Conservation (phyloP, 1,140 invertebrate species). For the Calliopsis andreniformis region DNA sequence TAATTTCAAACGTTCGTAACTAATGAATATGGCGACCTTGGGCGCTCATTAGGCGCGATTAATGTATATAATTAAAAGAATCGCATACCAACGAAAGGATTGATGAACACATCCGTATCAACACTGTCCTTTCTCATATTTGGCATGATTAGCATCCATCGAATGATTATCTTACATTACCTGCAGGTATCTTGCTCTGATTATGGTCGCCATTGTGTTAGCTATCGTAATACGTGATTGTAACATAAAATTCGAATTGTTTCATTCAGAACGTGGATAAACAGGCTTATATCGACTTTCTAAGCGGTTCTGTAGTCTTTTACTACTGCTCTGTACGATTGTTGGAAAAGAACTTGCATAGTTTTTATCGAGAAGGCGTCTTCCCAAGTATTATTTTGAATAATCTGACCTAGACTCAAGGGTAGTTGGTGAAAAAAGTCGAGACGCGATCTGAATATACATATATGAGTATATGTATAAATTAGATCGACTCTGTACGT, state of each 20-base stretch:
- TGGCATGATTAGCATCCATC: conserved; percentile 7
- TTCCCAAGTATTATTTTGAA: conserved; percentile 24
- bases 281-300: not conserved
- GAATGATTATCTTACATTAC: not conserved
- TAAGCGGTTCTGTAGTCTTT: not conserved
- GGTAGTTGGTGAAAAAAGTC: not conserved
- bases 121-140: conserved; percentile 5
- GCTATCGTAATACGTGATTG: not conserved
- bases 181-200: not conserved
- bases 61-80: too few relatives aligned
- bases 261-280: not conserved
- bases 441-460: not conserved
- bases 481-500: not conserved
- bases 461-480: not conserved
- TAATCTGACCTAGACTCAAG: not conserved
- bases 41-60: too few relatives aligned
- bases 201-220: conserved; percentile 10
- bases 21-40: too few relatives aligned
- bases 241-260: not conserved
- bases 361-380: not conserved
- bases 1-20: too few relatives aligned
- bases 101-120: not conserved
- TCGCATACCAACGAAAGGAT: too few relatives aligned
- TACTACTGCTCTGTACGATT: not conserved
- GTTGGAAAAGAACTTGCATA: not conserved